Percentiles rank a stretch among this genome's conserved stretches.
phyloP scores from a whole-genome alignment of 2,113 vertebrate species.

The Lanius ludovicianus region DNA sequence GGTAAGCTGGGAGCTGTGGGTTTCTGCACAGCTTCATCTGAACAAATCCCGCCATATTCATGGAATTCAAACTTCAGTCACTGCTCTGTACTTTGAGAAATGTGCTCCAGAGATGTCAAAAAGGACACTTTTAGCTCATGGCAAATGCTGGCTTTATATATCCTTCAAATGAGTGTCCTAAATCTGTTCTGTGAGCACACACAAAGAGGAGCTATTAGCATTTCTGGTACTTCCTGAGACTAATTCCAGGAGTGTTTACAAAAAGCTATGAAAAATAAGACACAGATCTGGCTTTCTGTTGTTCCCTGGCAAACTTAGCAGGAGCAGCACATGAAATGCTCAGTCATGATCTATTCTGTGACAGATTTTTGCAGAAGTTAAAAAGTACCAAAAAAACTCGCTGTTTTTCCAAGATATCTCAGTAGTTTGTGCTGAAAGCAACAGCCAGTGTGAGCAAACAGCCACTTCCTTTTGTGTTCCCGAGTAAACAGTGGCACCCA shows the following conservation, averaged over 20 bases:
- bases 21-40: neutral
- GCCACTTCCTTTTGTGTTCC: neutral
- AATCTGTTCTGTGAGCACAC: neutral
- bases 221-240: constrained; percentile 2
- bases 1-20: neutral
- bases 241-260: neutral
- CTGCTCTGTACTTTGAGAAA: neutral
- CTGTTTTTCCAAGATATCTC: neutral
- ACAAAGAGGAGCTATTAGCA: neutral
- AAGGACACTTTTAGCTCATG: neutral
- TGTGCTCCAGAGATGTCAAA: neutral
- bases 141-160: neutral
- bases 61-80: neutral
- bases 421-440: neutral
- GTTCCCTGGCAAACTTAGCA: neutral
- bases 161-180: neutral
- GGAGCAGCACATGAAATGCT: neutral
- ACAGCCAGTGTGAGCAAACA: neutral
- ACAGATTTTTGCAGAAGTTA: neutral
- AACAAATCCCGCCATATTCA: neutral
- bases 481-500: neutral
- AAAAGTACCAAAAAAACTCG: neutral
- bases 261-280: neutral
- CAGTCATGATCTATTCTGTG: neutral
- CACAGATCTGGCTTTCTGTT: neutral